Base-by-base conservation (phyloP, 2,888 invertebrate species). In the Oxyteleia sp. region DNA sequence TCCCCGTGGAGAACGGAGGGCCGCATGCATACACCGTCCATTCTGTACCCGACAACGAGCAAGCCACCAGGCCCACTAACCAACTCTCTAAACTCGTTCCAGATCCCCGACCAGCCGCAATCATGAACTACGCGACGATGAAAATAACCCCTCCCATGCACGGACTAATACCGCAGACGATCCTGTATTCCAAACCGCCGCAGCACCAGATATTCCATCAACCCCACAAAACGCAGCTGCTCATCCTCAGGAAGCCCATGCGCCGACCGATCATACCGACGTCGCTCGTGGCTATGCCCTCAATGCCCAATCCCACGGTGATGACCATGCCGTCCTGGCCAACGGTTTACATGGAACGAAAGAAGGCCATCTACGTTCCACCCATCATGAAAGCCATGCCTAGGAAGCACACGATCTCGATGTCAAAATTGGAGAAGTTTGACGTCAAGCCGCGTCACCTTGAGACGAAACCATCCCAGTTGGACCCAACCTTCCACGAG, bases 31-130 rank as follows among this genome's bases (percentile, higher is more conserved):
- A 81, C 49, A n/a, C 66, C 49, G 76, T 84, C 47, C 87, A 87
- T n/a, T 82, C 84, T 45, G 51, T 82, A 72, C 26, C 85, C 74
- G 89, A 88, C 69, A 66, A 76, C 43, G 89, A 89, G 41, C 88
- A 87, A 69, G 88, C 89, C 47, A 66, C 72, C 43, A 86, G 85
- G 45, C 16, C 89, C 38, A 86, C 90, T 90, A 92, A 92, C 87
- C 89, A 90, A 88, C 87, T 89, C 78, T 92, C 92, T 92, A 92
- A 93, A 91, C 88, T 92, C 89, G 85, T 93, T 93, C 82, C 93
- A 93, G 93, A 93, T 92, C 87, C 90, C 76, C 88, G 89, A 87
- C 89, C 90, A 85, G 69, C 66, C 61, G 57, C 66, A 85, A 87
- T 86, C 86, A 88, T 91, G 88, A 91, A 83, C 88, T 89, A 89